phyloP scores from a whole-genome alignment of 2,888 invertebrate species.

The Phasia obesa region DNA sequence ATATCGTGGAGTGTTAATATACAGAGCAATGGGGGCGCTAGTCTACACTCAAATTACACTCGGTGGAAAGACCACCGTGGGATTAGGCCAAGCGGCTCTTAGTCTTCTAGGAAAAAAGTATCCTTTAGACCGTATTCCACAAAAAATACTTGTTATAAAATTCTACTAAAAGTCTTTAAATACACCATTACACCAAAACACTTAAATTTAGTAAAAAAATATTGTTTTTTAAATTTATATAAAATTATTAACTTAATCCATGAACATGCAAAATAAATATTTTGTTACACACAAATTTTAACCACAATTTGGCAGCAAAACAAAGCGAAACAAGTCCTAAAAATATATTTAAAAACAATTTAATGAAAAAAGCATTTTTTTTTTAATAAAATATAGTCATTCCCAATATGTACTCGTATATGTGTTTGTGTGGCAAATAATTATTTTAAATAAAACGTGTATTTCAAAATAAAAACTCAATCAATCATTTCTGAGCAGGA shows the following conservation, averaged over 20 bases:
- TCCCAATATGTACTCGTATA: neutral
- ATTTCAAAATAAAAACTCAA: constrained; percentile 58
- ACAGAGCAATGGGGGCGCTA: no score
- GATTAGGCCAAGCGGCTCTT: no score
- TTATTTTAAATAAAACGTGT: constrained; percentile 28
- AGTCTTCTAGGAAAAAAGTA: no score
- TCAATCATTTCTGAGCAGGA: constrained; percentile 63
- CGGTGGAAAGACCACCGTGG: no score
- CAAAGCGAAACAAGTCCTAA: constrained; percentile 5
- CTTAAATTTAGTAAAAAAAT: neutral
- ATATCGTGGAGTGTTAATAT: no score
- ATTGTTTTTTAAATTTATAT: constrained; percentile 3
- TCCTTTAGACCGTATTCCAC: no score
- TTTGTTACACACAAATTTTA: constrained; percentile 33
- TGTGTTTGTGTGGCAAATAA: constrained; percentile 10
- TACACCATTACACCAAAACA: no score
- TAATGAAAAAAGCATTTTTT: neutral
- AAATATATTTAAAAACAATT: neutral
- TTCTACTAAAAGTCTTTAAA: no score
- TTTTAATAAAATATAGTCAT: neutral
- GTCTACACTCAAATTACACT: no score
- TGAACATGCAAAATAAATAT: constrained; percentile 21
- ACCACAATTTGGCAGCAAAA: constrained; percentile 53
- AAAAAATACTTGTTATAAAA: no score
- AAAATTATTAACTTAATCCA: constrained; percentile 14